phyloP scores from a whole-genome alignment of 2,113 vertebrate genomes.

The Brachyhypopomus occidentalis region DNA sequence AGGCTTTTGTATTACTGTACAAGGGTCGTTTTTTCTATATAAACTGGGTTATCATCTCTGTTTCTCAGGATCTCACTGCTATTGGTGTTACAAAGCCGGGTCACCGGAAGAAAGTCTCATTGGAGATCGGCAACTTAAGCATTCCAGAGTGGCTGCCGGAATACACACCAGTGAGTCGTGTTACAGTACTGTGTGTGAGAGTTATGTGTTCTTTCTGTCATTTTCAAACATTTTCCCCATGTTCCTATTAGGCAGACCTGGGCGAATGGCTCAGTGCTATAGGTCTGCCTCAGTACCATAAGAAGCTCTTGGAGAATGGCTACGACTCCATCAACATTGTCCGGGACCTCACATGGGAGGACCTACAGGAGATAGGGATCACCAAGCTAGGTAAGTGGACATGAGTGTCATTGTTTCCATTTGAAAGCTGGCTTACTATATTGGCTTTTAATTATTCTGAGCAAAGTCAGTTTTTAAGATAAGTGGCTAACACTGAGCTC shows the following conservation, averaged over 20 bases:
- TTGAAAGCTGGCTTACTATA: neutral
- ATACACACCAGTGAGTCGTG: slow-evolving; percentile 85
- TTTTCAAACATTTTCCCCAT: neutral
- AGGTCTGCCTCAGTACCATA: slow-evolving; percentile 91
- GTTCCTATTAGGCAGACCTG: slow-evolving; percentile 78
- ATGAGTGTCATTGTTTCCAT: neutral
- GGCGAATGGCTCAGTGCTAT: slow-evolving; percentile 92
- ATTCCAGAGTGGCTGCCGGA: slow-evolving; percentile 93
- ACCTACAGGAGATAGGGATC: slow-evolving; percentile 94
- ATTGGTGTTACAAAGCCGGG: slow-evolving; percentile 95
- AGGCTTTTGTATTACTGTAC: neutral
- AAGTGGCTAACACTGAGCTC: no score
- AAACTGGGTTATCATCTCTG: neutral
- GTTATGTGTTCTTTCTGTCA: neutral
- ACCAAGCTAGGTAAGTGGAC: slow-evolving; percentile 86
- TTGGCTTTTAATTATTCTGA: neutral
- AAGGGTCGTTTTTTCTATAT: neutral
- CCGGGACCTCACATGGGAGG: slow-evolving; percentile 92
- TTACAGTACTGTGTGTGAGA: neutral
- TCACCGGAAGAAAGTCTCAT: slow-evolving; percentile 93
- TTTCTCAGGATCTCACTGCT: slow-evolving; percentile 88
- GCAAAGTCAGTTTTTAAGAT: neutral
- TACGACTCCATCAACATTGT: slow-evolving; percentile 94
- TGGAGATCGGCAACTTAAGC: slow-evolving; percentile 88
- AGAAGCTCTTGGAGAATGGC: slow-evolving; percentile 88